phyloP scores from a whole-genome alignment of 2,888 invertebrate genomes.

The Melieria crassipennis region DNA sequence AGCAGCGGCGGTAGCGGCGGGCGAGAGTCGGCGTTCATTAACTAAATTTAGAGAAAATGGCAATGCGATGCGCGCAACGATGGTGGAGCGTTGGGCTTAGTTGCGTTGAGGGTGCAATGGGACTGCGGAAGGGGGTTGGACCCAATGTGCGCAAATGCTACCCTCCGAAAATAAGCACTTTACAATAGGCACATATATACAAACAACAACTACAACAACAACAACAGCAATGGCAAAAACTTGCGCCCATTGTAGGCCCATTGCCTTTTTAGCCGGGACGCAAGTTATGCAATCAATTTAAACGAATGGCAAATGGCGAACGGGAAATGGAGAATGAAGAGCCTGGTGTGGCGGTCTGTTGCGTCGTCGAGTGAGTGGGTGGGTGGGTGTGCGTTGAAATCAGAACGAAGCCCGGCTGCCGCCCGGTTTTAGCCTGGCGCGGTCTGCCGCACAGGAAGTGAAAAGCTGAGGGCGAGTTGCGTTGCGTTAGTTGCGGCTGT shows the following conservation, averaged over 20 bases:
- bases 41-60: constrained; percentile 50
- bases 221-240: background rate
- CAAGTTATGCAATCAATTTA: constrained; percentile 25
- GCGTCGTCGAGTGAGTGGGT: background rate
- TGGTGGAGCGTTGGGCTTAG: background rate
- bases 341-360: too few species aligned
- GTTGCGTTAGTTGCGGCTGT: too few species aligned
- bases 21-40: constrained; percentile 48
- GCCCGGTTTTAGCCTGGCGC: too few species aligned
- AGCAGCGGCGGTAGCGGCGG: constrained; percentile 4
- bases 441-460: too few species aligned
- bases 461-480: too few species aligned
- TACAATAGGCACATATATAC: constrained; percentile 7
- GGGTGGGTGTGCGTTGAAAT: too few species aligned
- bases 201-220: constrained; percentile 24
- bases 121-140: background rate
- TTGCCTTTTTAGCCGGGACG: background rate
- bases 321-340: background rate
- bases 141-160: constrained; percentile 9
- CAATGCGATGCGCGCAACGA: background rate
- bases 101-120: background rate
- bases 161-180: background rate
- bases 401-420: too few species aligned
- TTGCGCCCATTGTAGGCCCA: background rate
- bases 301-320: constrained; percentile 12